These are phyloP conservation scores for Gallinago undulata DNA, from an alignment of 2,113 vertebrate genomes.

Conservation along the genomic window DNA sequence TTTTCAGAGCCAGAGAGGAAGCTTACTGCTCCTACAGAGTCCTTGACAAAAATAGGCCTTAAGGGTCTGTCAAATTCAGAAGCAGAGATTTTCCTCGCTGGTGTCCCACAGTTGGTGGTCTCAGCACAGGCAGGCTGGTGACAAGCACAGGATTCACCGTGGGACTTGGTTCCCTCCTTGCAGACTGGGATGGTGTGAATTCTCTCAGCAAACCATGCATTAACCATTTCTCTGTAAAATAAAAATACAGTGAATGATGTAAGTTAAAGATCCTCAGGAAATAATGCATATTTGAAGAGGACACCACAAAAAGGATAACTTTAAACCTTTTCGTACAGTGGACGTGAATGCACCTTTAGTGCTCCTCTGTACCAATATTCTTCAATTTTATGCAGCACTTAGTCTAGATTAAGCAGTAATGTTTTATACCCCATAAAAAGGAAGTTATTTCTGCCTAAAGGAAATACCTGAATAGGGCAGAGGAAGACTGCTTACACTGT, in stretches of 20 bases:
- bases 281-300: neutral
- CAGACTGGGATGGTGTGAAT: constrained; percentile 88
- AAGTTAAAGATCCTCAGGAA: neutral
- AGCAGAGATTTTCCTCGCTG: constrained; percentile 93
- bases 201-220: constrained; percentile 96
- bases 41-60: constrained; percentile 93
- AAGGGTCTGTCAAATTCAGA: constrained; percentile 96
- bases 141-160: constrained; percentile 67
- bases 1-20: constrained; percentile 87
- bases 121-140: constrained; percentile 68
- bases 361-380: neutral
- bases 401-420: neutral
- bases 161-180: constrained; percentile 77
- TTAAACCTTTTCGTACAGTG: neutral
- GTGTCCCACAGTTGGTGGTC: constrained; percentile 75
- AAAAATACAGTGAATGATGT: neutral
- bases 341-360: neutral
- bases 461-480: neutral
- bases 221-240: constrained; percentile 93
- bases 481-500: neutral
- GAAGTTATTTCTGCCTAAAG: neutral
- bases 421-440: neutral
- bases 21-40: constrained; percentile 89
- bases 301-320: neutral
- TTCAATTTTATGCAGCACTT: neutral